phyloP scores from a whole-genome alignment of 2,888 invertebrate species.

The Meteorus colon region DNA sequence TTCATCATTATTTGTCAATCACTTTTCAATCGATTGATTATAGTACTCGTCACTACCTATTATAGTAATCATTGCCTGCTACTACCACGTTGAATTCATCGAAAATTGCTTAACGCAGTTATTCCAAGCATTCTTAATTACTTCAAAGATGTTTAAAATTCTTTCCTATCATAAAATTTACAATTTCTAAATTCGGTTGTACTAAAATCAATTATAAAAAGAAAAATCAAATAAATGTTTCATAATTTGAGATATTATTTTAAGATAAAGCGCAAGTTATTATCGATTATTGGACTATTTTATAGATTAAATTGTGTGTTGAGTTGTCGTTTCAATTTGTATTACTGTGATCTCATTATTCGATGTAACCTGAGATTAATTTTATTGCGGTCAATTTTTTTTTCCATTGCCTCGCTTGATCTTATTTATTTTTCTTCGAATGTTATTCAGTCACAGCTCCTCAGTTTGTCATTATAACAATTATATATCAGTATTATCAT shows the following conservation, averaged over 20 bases:
- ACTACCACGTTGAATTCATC: neutral
- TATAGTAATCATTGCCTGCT: neutral
- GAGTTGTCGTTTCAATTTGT: neutral
- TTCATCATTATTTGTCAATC: neutral
- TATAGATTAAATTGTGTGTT: neutral
- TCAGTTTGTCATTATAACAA: neutral
- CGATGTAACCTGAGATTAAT: conserved; percentile 44
- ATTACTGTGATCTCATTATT: conserved; percentile 19
- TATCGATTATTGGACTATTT: neutral
- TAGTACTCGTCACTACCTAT: neutral
- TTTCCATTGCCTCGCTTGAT: neutral
- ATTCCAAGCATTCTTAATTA: neutral
- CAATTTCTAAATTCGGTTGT: neutral
- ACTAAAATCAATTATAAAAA: no score
- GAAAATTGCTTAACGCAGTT: neutral
- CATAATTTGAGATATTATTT: neutral
- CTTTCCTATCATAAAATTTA: neutral
- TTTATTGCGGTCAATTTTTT: conserved; percentile 20
- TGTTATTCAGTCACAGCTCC: conserved; percentile 7
- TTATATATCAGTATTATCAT: conserved; percentile 20
- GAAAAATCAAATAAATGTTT: no score
- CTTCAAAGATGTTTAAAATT: neutral
- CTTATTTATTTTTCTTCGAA: neutral
- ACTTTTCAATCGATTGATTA: neutral
- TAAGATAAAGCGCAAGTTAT: neutral